Conservation (phyloP, 2,797 vertebrate genomes). For the Acanthiza pusilla region DNA sequence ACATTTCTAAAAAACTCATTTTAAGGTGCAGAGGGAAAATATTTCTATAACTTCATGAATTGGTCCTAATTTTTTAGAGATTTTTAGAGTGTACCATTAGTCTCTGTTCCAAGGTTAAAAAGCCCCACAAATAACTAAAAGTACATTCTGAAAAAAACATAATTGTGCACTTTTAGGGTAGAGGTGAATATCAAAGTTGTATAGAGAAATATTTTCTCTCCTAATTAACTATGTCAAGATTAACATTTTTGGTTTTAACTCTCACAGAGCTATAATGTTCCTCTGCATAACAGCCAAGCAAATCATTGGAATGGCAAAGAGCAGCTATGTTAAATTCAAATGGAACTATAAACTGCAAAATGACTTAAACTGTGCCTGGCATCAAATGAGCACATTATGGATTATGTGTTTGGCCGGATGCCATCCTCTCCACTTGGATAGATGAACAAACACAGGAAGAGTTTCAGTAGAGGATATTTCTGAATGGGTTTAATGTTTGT, state of each 20-base stretch:
- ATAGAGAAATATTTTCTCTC: not conserved
- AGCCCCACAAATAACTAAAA: not conserved
- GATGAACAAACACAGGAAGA: not conserved
- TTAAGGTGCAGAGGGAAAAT: not conserved
- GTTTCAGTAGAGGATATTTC: not conserved
- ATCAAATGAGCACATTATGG: not conserved
- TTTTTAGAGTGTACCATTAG: not conserved
- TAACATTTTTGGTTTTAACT: not conserved
- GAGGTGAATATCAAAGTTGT: not conserved
- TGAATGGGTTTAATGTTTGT: not conserved
- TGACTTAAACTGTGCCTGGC: not conserved
- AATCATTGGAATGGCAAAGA: not conserved
- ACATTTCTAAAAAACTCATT: not conserved
- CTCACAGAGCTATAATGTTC: not conserved
- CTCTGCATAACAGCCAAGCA: not conserved
- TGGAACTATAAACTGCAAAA: slow-evolving; percentile 17
- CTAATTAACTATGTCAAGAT: not conserved
- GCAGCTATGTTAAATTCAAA: not conserved
- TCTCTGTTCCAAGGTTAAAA: not conserved
- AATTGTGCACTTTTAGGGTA: not conserved
- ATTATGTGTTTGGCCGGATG: not conserved
- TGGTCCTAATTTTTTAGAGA: not conserved
- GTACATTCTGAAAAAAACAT: not conserved
- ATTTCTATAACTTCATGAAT: not conserved
- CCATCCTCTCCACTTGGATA: not conserved